Conservation (phyloP, 30 jellyfish, hydroid and myxozoan genomes). For the Aurelia aurita region DNA sequence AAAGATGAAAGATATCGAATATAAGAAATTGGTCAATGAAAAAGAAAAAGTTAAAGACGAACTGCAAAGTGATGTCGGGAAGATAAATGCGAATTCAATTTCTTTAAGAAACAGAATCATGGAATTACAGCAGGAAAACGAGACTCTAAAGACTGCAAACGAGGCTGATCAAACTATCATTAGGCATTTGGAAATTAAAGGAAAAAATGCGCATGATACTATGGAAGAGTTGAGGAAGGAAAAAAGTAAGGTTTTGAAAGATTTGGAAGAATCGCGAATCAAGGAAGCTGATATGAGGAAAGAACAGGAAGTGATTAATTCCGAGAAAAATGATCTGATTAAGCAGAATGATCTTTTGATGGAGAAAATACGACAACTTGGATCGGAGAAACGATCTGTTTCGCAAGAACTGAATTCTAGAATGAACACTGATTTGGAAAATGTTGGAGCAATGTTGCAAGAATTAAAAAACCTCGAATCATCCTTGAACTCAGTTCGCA, state of each 20-base stretch:
- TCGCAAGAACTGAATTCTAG: conserved; percentile 20
- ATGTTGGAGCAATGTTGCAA: conserved; percentile 53
- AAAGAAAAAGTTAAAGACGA: conserved; percentile 27
- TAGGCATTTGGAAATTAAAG: conserved; percentile 56
- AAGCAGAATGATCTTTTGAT: conserved; percentile 1
- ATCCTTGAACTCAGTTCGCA: conserved; percentile 60
- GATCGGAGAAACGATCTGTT: conserved; percentile 29
- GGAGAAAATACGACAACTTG: not conserved
- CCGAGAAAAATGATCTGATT: conserved; percentile 11
- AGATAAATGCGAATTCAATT: conserved; percentile 17
- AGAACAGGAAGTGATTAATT: not conserved
- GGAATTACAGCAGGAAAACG: conserved; percentile 58
- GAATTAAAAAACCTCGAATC: conserved; percentile 61
- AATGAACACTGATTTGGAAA: conserved; percentile 31
- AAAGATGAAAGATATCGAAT: conserved; percentile 39
- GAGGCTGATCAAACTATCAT: conserved; percentile 76
- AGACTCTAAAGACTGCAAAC: conserved; percentile 62
- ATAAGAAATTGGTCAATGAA: conserved; percentile 25
- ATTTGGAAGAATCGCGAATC: conserved; percentile 28
- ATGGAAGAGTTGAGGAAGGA: not conserved
- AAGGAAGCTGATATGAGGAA: conserved; percentile 28
- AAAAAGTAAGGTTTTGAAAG: conserved; percentile 30
- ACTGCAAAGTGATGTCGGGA: conserved; percentile 34
- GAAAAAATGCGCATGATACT: not conserved
- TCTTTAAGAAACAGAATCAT: conserved; percentile 35